A percentile compares a stretch with the other conserved stretches of the same genome.
These are phyloP conservation scores for Tokudaia tokunoshimensis DNA, from an alignment of 2,797 vertebrate species.

Conservation along the genomic window DNA sequence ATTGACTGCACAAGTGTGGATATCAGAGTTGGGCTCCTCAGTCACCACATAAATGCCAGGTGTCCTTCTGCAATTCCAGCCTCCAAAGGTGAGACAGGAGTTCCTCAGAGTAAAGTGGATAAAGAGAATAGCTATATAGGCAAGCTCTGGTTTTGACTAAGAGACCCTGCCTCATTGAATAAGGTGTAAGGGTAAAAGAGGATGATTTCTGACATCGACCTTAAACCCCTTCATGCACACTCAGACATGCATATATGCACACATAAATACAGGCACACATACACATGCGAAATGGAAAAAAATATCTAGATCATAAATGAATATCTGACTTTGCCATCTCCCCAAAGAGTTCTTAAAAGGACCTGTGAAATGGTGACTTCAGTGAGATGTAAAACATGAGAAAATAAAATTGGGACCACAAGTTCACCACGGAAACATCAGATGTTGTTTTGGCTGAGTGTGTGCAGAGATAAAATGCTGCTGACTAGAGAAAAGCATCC, in stretches of 20 bases:
- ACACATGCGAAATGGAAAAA: neutral
- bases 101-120: neutral
- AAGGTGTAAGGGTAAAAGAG: neutral
- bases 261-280: neutral
- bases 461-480: neutral
- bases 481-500: neutral
- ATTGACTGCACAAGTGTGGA: neutral
- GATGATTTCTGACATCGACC: neutral
- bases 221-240: neutral
- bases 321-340: neutral
- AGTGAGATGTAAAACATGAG: neutral
- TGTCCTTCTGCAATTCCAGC: neutral
- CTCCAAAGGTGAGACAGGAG: neutral
- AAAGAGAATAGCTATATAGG: neutral
- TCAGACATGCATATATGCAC: neutral
- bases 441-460: neutral
- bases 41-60: neutral
- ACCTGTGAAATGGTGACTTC: neutral
- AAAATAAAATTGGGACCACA: neutral
- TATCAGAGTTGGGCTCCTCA: neutral
- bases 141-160: neutral
- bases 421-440: neutral
- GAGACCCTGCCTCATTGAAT: neutral
- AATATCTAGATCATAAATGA: neutral
- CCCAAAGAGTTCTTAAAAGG: neutral